Base-by-base conservation (phyloP, 2,888 invertebrate species). In the Steinernema carpocapsae region DNA sequence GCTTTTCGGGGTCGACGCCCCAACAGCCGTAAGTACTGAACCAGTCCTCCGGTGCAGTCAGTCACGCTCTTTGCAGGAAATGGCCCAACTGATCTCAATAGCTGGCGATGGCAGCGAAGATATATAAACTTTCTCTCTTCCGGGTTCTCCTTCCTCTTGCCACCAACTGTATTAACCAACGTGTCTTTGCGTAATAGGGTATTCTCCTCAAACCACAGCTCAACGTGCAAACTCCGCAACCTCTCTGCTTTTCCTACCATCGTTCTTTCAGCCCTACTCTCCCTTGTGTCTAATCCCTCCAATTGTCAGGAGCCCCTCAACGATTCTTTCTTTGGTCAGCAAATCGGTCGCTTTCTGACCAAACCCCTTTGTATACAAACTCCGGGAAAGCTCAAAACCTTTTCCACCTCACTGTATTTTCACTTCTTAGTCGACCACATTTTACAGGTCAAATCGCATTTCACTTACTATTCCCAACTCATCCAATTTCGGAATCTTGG, bases 21-120 rank as follows among this genome's bases (percentile, higher is more conserved):
- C 64, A 26, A 64, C 64, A 29, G 64, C 64, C 64, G 64, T 64
- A 64, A 32, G 64, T 64, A 3, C 52, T 22, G 12, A 12, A 52
- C 6, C 6, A 12, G 1, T 12, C 19, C 1, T 19, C 3, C 24
- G 10, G 52, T 22, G 4, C 1, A 52, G 3, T 3, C 19, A n/a
- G 19, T 52, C 12, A 12, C 22, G 32, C 29, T 56, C 14, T 4
- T 64, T 64, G 3, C 64, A 64, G 64, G 64, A 64, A 64, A 64
- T 64, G 64, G 64, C 64, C 19, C 64, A 64, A 64, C 32, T 64
- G 64, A 64, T 64, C 64, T 64, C 64, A 64, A 32, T 64, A 64
- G 29, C 32, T 37, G 64, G 64, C 26, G 64, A 64, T 64, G 64
- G 64, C 22, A 64, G 64, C 64, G 64, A 64, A 64, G 64, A 64